Conservation (phyloP, 1,140 invertebrate species). For the Pteromalus puparum region DNA sequence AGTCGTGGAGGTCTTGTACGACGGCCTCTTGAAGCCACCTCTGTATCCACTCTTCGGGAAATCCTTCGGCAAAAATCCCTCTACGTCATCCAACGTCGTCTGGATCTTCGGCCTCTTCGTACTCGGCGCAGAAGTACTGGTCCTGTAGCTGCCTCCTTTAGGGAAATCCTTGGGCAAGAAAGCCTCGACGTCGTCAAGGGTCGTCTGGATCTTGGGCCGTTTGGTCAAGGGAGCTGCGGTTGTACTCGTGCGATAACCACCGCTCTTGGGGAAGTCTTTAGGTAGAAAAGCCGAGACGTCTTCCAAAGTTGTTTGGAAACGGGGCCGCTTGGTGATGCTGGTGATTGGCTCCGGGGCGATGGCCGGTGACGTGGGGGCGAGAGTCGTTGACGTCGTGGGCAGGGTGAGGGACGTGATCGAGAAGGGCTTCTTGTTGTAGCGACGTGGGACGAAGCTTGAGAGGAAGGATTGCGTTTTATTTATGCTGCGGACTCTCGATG, state of each 20-base stretch:
- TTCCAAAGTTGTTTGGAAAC: constrained; percentile 53
- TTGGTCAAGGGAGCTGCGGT: constrained; percentile 24
- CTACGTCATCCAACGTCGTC: constrained; percentile 57
- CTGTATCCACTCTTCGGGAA: constrained; percentile 38
- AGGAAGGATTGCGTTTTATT: neutral
- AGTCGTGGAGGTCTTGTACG: constrained; percentile 40
- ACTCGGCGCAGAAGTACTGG: neutral
- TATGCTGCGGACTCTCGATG: neutral
- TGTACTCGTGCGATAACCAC: constrained; percentile 14
- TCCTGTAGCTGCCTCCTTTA: constrained; percentile 4
- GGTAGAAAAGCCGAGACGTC: constrained; percentile 58
- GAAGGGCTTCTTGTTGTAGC: constrained; percentile 70
- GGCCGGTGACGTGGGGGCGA: constrained; percentile 48
- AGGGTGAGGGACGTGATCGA: constrained; percentile 54
- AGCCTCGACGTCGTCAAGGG: constrained; percentile 56
- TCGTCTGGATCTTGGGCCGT: constrained; percentile 51
- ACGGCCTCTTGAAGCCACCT: constrained; percentile 23
- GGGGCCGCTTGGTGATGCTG: constrained; percentile 44
- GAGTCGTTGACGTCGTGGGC: constrained; percentile 51
- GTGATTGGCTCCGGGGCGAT: constrained; percentile 53
- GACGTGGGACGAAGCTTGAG: constrained; percentile 79
- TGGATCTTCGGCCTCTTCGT: constrained; percentile 44
- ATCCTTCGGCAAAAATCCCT: constrained; percentile 56
- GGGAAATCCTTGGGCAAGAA: constrained; percentile 58
- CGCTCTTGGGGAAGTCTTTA: constrained; percentile 50